A percentile compares a stretch with the other conserved stretches of the same genome.
These are phyloP conservation scores for Cygnus buccinator DNA, from an alignment of 2,113 vertebrate genomes.

Conservation along the genomic window DNA sequence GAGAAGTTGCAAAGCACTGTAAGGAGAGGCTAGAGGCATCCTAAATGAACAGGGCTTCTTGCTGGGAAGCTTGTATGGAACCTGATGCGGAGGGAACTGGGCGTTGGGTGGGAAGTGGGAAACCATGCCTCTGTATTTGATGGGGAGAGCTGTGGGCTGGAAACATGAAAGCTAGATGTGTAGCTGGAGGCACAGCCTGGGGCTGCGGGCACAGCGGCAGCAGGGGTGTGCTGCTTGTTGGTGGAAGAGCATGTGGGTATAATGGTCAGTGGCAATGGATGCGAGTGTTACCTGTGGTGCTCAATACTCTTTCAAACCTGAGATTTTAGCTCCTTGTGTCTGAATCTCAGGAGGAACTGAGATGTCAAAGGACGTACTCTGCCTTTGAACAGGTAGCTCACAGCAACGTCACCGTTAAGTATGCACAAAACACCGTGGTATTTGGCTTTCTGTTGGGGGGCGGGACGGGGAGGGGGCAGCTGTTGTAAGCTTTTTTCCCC, in stretches of 20 bases:
- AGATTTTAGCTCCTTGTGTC: background rate
- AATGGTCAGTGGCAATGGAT: rapidly evolving
- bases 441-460: background rate
- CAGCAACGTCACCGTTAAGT: background rate
- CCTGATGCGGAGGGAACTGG: background rate
- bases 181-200: background rate
- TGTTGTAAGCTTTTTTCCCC: background rate
- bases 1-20: background rate
- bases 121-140: background rate
- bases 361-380: background rate
- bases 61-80: background rate
- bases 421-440: background rate
- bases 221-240: rapidly evolving
- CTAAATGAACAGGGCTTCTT: background rate
- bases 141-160: background rate
- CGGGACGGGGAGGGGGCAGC: background rate
- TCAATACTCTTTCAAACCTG: background rate
- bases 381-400: background rate
- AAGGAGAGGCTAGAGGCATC: background rate
- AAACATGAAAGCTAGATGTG: rapidly evolving
- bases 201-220: background rate
- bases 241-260: background rate
- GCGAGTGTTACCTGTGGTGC: rapidly evolving
- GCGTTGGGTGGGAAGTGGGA: background rate
- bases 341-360: background rate